Evolutionary conservation across 2,888 invertebrate genomes (phyloP), one percentile per base, ranked within the genome.

Genomic region (Griposia aprilina): DNA sequence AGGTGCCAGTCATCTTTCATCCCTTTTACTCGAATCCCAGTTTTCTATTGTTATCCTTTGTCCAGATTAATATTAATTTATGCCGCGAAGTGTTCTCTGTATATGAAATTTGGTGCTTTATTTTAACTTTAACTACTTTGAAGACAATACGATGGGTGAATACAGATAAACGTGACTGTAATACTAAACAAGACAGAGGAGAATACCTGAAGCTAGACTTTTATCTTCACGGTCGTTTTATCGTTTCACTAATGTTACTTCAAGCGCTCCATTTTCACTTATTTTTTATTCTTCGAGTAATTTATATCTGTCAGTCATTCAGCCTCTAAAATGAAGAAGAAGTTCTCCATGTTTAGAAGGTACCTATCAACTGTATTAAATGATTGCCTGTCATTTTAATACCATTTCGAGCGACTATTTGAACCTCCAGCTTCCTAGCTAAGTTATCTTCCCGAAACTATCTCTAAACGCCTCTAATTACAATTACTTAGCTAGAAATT

Each of bases 61-160:
- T 81, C 76, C 78, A 80, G 85, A 90, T 91, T 88, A 90, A 90
- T 90, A 89, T 90, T 89, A 87, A 89, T 90, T 87, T 82, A 87
- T 82, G 63, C 74, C 69, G 80, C 75, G 85, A 84, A 87, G 86
- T 88, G 87, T 90, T 83, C 83, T 78, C 79, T 90, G 90, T 90
- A 91, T 92, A 85, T 84, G 76, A 83, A 90, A 91, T 89, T 73
- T 89, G 85, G 48, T 85, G 83, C 78, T 76, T 85, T 66, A 77
- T 78, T 75, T 69, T 50, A 62, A 78, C 65, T 83, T 75, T 45
- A 80, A 73, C 70, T 52, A 67, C 60, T 67, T 71, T 36, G 50
- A 73, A 73, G 66, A 69, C 57, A 76, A 77, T 74, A 52, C 62
- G 65, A 62, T 73, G 57, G 4, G 1, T 72, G 65, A 80, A 76